Conservation (phyloP, 2,797 vertebrate species). For the Lagorchestes hirsutus region DNA sequence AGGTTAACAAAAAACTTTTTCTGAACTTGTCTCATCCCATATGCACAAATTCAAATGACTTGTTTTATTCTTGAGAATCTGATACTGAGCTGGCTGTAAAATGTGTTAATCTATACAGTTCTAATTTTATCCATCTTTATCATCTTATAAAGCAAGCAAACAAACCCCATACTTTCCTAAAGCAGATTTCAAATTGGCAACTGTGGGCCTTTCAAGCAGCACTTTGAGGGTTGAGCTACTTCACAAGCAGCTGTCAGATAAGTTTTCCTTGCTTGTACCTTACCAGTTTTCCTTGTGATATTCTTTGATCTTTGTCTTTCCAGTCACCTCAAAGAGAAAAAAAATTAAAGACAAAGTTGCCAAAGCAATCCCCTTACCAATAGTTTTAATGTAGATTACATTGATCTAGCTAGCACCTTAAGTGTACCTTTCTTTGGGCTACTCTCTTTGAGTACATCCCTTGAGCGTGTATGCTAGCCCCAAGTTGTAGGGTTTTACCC, state of each 20-base stretch:
- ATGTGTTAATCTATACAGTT: slow-evolving; percentile 2
- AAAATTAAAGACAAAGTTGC: background rate
- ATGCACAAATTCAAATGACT: slow-evolving; percentile 8
- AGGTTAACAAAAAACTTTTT: background rate
- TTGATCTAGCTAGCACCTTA: background rate
- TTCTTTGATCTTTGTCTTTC: background rate
- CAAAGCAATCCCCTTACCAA: background rate
- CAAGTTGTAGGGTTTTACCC: background rate
- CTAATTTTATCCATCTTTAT: background rate
- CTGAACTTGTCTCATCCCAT: background rate
- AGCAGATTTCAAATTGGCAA: background rate
- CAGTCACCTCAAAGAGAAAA: background rate
- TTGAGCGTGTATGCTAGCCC: background rate
- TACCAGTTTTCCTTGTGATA: background rate
- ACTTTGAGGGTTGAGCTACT: background rate
- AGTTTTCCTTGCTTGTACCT: background rate
- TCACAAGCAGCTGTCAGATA: background rate
- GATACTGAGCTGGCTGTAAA: background rate
- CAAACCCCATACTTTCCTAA: background rate
- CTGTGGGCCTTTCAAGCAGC: background rate
- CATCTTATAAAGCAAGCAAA: background rate
- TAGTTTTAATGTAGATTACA: background rate
- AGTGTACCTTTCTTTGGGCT: background rate
- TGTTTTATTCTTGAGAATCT: background rate
- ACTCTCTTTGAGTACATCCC: background rate